These are phyloP conservation scores for Babyrousa celebensis DNA, from an alignment of 2,797 vertebrate genomes.

Conservation along the genomic window DNA sequence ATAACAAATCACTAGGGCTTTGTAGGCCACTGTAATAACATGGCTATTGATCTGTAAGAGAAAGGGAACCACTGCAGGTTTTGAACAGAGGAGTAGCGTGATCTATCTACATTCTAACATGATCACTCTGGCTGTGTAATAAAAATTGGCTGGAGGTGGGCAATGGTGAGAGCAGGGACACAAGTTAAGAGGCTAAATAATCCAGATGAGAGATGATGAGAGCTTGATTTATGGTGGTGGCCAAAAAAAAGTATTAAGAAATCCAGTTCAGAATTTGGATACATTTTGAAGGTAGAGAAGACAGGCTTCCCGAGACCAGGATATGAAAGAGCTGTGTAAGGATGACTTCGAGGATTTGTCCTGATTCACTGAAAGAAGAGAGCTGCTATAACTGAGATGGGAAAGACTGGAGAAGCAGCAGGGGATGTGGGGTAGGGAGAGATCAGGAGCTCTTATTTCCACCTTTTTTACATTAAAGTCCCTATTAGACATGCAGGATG, in stretches of 20 bases:
- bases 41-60: neutral
- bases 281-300: neutral
- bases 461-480: neutral
- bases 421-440: accelerated
- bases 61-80: neutral
- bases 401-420: neutral
- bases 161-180: neutral
- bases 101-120: neutral
- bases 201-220: neutral
- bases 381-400: neutral
- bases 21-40: neutral
- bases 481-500: neutral
- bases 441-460: neutral
- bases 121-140: neutral
- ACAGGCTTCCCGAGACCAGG: neutral
- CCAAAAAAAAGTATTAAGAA: neutral
- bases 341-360: neutral
- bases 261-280: neutral
- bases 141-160: neutral
- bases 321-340: neutral
- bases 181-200: neutral
- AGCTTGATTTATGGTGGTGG: neutral
- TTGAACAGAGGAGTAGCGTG: neutral
- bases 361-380: neutral
- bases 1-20: neutral